These are phyloP conservation scores for Chiridota heheva DNA, from an alignment of 35 echinoderm and acorn worm genomes.

Conservation along the genomic window DNA sequence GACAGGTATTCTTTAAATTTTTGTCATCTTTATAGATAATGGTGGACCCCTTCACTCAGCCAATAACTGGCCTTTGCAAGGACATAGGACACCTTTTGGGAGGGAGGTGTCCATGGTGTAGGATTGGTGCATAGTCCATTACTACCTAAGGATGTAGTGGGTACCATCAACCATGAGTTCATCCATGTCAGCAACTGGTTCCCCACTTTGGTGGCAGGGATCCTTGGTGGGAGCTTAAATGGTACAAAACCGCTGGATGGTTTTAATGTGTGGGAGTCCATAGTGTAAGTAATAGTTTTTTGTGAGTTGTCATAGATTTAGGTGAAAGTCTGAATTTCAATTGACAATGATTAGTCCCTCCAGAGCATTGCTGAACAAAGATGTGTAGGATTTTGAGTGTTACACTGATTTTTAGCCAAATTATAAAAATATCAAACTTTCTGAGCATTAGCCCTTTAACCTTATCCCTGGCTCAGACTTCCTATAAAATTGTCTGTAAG, in stretches of 20 bases:
- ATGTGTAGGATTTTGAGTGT: too few relatives aligned
- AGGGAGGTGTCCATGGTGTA: conserved; percentile 67
- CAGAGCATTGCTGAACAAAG: too few relatives aligned
- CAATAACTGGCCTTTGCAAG: conserved; percentile 80
- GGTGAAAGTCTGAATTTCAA: too few relatives aligned
- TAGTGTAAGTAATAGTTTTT: conserved; percentile 9
- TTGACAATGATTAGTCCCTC: too few relatives aligned
- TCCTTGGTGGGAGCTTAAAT: conserved; percentile 61
- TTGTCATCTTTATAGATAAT: conserved; percentile 47
- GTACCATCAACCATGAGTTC: conserved; percentile 50
- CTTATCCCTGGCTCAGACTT: too few relatives aligned
- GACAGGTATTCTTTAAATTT: not conserved
- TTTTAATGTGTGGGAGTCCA: conserved; percentile 55
- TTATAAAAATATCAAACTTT: too few relatives aligned
- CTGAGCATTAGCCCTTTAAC: too few relatives aligned
- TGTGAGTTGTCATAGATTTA: too few relatives aligned
- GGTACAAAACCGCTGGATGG: conserved; percentile 67
- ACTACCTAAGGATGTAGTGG: conserved; percentile 32
- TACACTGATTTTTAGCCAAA: too few relatives aligned
- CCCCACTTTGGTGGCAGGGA: conserved; percentile 62
- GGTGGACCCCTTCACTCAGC: conserved; percentile 47
- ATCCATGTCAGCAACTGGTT: conserved; percentile 82
- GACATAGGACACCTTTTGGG: conserved; percentile 62
- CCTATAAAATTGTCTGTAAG: too few relatives aligned
- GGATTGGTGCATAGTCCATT: conserved; percentile 75